Percentiles rank a stretch among this genome's conserved stretches.
phyloP scores from a whole-genome alignment of 2,888 invertebrate species.

The Protophormia terraenovae region DNA sequence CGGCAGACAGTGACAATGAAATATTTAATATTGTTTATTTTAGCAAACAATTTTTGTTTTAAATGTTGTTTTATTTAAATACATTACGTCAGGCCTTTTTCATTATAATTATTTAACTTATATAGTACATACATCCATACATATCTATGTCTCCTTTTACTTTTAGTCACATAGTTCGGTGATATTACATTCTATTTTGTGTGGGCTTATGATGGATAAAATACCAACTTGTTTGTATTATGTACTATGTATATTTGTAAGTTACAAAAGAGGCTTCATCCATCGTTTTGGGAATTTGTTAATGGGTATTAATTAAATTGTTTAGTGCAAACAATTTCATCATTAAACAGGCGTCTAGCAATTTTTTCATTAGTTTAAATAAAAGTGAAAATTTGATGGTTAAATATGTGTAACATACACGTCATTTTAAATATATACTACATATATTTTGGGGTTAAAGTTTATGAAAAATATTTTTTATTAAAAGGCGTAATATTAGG shows the following conservation, averaged over 20 bases:
- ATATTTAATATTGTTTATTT: slow-evolving; percentile 53
- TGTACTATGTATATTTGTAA: neutral
- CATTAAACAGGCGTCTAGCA: slow-evolving; percentile 13
- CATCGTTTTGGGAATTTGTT: slow-evolving; percentile 55
- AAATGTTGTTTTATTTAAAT: slow-evolving; percentile 24
- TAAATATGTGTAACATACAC: slow-evolving; percentile 7
- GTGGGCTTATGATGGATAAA: neutral
- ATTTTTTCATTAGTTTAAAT: slow-evolving; percentile 16
- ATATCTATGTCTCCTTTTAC: neutral
- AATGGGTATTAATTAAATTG: slow-evolving; percentile 47
- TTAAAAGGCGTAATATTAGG: neutral
- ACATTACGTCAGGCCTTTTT: slow-evolving; percentile 54
- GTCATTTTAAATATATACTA: neutral
- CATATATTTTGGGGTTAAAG: neutral
- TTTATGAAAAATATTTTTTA: neutral
- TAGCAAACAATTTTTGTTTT: slow-evolving; percentile 18
- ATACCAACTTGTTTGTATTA: neutral
- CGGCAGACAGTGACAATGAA: slow-evolving; percentile 47
- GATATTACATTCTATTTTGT: slow-evolving; percentile 1
- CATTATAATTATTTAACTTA: slow-evolving; percentile 24
- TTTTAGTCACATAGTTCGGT: slow-evolving; percentile 1
- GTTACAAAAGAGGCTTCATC: neutral
- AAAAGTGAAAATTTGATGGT: slow-evolving; percentile 37
- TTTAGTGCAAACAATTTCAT: slow-evolving; percentile 47
- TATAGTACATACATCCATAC: neutral